Percentiles rank a stretch among this genome's conserved stretches.
These are phyloP conservation scores for Patagioenas fasciata DNA, from an alignment of 2,113 vertebrate species.

Conservation along the genomic window DNA sequence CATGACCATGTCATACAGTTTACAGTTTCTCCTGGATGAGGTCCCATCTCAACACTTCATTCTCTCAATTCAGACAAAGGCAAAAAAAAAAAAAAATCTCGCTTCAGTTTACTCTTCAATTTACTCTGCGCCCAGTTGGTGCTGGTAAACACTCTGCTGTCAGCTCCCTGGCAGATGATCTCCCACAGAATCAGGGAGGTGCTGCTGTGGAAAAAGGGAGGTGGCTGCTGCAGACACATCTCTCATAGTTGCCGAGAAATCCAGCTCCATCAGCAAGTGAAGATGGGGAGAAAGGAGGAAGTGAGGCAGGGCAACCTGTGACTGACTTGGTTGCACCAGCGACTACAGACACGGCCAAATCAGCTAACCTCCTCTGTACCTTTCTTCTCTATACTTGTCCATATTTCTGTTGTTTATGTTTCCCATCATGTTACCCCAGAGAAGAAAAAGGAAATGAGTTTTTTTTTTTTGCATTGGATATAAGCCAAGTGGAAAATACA, in stretches of 20 bases:
- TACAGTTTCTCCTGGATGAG: neutral
- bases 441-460: neutral
- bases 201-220: neutral
- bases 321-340: neutral
- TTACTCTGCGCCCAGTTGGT: neutral
- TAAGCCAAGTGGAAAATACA: neutral
- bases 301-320: neutral
- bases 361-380: neutral
- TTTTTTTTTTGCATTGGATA: neutral
- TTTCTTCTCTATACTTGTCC: neutral
- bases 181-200: slow-evolving; percentile 6
- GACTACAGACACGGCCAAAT: neutral
- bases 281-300: neutral
- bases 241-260: neutral
- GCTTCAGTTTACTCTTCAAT: neutral
- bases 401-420: neutral
- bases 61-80: neutral
- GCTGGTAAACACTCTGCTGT: neutral
- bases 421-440: neutral
- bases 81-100: neutral
- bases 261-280: neutral
- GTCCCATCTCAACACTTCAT: neutral
- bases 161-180: slow-evolving; percentile 16
- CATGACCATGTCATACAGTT: neutral
- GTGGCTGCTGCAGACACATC: neutral